Conservation (phyloP, 2,113 vertebrate species). For the Colius striatus region DNA sequence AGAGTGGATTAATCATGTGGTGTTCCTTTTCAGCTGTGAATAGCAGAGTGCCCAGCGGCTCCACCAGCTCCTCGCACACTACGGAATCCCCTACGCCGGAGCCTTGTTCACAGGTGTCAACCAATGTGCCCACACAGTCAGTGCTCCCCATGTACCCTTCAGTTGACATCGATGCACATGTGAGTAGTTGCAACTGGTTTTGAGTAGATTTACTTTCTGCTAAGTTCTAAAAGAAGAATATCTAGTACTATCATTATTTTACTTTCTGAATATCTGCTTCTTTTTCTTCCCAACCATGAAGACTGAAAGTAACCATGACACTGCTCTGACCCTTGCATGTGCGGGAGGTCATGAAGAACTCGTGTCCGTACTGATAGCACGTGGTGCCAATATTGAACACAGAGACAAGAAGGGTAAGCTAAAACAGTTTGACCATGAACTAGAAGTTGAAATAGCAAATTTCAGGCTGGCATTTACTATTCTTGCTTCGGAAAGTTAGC, state of each 20-base stretch:
- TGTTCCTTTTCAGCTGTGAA: constrained; percentile 89
- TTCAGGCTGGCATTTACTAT: background rate
- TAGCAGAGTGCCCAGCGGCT: constrained; percentile 89
- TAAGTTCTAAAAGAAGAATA: background rate
- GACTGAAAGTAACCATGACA: constrained; percentile 99
- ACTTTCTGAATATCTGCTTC: background rate
- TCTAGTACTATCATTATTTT: background rate
- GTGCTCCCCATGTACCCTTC: constrained; percentile 93
- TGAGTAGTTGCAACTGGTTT: constrained; percentile 73
- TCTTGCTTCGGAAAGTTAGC: background rate
- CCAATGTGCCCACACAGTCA: constrained; percentile 83
- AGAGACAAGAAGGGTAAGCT: constrained; percentile 95
- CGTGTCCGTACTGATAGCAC: constrained; percentile 94
- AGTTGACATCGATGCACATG: constrained; percentile 97
- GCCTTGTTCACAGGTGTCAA: constrained; percentile 82
- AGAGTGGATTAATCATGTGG: background rate
- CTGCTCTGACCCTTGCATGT: constrained; percentile 94
- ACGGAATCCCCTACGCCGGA: constrained; percentile 86
- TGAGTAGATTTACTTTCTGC: background rate
- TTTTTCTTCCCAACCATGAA: constrained; percentile 25
- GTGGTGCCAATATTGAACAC: constrained; percentile 97
- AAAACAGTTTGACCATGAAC: fast-evolving
- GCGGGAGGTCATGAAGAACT: constrained; percentile 98
- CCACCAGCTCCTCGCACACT: constrained; percentile 78
- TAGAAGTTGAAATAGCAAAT: background rate